Conservation (phyloP, 1,140 invertebrate genomes). For the Teleopsis dalmanni region DNA sequence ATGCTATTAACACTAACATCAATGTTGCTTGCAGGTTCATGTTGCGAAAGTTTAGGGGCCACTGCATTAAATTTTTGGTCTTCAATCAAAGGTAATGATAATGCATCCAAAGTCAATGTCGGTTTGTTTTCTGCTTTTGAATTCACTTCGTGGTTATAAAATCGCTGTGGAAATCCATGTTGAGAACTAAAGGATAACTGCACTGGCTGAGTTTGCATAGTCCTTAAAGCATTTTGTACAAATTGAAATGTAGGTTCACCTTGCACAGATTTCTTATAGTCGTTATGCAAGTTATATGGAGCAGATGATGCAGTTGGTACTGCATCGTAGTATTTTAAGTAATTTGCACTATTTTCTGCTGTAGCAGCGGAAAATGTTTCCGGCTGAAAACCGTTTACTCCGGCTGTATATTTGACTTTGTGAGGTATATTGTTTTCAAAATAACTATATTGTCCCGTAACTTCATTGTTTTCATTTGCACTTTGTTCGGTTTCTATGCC, state of each 20-base stretch:
- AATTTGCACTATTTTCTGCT: neutral
- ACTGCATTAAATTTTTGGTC: too few relatives aligned
- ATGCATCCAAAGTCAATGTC: too few relatives aligned
- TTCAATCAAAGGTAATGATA: too few relatives aligned
- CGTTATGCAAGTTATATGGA: neutral
- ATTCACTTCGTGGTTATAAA: too few relatives aligned
- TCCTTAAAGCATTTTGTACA: constrained; percentile 19
- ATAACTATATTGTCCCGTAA: constrained; percentile 8
- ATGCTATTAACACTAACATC: too few relatives aligned
- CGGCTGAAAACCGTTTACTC: constrained; percentile 4
- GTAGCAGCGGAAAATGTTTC: constrained; percentile 1
- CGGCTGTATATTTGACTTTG: constrained; percentile 7
- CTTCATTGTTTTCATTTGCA: constrained; percentile 15
- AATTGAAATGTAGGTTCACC: constrained; percentile 14
- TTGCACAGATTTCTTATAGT: constrained; percentile 15
- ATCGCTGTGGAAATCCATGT: neutral
- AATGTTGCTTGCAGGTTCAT: too few relatives aligned
- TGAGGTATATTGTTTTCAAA: neutral
- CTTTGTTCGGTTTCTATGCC: constrained; percentile 6
- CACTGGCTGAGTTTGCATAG: constrained; percentile 5
- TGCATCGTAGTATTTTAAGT: neutral
- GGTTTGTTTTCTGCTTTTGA: too few relatives aligned
- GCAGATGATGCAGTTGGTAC: neutral
- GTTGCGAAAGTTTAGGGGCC: too few relatives aligned
- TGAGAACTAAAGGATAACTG: constrained; percentile 5